Conservation (phyloP, 2,888 invertebrate genomes). For the Lasioglossum lativentre region DNA sequence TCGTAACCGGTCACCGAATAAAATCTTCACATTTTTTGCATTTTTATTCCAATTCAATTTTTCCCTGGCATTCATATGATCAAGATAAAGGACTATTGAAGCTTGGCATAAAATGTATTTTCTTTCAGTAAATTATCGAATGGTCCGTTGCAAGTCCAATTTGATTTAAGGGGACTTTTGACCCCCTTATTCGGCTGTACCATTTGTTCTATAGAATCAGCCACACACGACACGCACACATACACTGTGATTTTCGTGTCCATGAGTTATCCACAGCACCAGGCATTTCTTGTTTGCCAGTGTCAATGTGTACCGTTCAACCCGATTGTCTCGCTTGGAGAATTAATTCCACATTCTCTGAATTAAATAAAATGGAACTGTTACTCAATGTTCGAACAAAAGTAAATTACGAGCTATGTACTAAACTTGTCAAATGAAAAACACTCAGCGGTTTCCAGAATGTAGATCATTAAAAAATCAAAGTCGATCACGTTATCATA, state of each 20-base stretch:
- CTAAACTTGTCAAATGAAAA: background rate
- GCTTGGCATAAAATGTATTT: background rate
- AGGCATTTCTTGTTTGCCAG: background rate
- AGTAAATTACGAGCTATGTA: background rate
- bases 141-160: background rate
- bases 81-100: background rate
- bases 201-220: background rate
- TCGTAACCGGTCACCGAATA: too few species aligned
- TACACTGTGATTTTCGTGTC: background rate
- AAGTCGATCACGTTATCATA: background rate
- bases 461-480: background rate
- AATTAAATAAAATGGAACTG: background rate
- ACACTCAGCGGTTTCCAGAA: background rate
- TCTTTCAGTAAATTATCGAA: background rate
- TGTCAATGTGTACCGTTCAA: slow-evolving; percentile 2
- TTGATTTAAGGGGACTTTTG: background rate
- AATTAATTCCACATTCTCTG: slow-evolving; percentile 3
- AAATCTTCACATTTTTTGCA: too few species aligned
- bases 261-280: background rate
- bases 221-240: background rate
- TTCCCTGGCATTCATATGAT: background rate
- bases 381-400: background rate
- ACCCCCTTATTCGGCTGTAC: background rate
- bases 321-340: background rate
- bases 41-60: background rate